Conservation (phyloP, 2,113 vertebrate species). For the Gavialis gangeticus region DNA sequence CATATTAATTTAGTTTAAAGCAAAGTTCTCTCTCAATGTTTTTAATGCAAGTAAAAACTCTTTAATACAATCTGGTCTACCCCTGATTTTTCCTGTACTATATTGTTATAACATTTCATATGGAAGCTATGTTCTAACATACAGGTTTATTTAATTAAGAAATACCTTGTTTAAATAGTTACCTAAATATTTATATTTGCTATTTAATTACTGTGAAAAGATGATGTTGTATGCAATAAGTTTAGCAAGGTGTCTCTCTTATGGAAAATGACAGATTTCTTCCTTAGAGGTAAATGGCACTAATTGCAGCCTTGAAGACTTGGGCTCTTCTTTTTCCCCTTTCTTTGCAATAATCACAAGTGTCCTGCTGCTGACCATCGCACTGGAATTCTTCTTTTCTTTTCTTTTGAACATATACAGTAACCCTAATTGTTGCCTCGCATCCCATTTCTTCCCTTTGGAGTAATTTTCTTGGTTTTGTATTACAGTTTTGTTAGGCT, state of each 20-base stretch:
- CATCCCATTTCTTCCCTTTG: not conserved
- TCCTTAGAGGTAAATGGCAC: not conserved
- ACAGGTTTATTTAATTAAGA: not conserved
- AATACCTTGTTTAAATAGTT: not conserved
- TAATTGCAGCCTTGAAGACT: not conserved
- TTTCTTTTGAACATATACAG: not conserved
- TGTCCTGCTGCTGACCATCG: not conserved
- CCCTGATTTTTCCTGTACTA: not conserved
- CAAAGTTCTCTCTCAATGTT: not conserved
- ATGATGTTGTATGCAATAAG: not conserved
- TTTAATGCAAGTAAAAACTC: not conserved
- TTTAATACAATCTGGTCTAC: not conserved
- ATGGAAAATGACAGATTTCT: not conserved
- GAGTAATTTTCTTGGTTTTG: not conserved
- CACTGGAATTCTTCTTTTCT: not conserved
- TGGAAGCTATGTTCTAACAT: not conserved
- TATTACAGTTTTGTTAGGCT: not conserved
- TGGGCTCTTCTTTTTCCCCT: accelerated
- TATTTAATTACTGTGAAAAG: not conserved
- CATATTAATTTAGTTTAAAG: not conserved
- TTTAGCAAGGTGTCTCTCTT: not conserved
- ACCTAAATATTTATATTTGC: not conserved
- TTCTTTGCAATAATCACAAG: not conserved
- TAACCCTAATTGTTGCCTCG: not conserved
- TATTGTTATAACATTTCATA: not conserved